A percentile compares a stretch with the other conserved stretches of the same genome.
Conservation (phyloP, 2,888 invertebrate genomes). For the Drosophila ezoana region DNA sequence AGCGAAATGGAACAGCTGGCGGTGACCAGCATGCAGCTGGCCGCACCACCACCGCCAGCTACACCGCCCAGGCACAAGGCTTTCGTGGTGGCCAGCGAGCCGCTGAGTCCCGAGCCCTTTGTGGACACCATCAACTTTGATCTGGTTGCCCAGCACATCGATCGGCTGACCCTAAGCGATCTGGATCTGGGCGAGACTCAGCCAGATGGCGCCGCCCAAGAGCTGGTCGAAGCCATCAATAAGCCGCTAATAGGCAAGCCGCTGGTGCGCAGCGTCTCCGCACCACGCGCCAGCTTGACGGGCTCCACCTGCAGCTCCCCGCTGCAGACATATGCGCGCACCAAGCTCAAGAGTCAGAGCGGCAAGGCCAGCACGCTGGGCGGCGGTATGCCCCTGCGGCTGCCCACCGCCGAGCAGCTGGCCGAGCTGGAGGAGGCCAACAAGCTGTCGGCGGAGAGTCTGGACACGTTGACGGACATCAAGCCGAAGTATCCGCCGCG, state of each 20-base stretch:
- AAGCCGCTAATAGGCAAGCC: constrained; percentile 79
- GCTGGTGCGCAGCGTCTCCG: constrained; percentile 73
- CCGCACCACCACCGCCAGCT: constrained; percentile 12
- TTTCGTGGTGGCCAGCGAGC: constrained; percentile 73
- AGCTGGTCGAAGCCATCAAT: constrained; percentile 74
- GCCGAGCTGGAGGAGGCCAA: constrained; percentile 80
- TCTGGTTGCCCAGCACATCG: constrained; percentile 70
- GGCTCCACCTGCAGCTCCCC: constrained; percentile 63
- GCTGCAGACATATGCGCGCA: constrained; percentile 82
- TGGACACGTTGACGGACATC: constrained; percentile 82
- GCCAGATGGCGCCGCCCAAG: constrained; percentile 12
- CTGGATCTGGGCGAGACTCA: constrained; percentile 31
- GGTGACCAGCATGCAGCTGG: constrained; percentile 56
- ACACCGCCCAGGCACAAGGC: constrained; percentile 58
- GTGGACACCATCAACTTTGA: constrained; percentile 75
- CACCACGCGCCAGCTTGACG: constrained; percentile 67
- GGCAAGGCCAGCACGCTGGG: constrained; percentile 75
- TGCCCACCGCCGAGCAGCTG: constrained; percentile 78
- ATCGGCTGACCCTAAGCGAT: constrained; percentile 64
- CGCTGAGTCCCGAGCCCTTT: constrained; percentile 63
- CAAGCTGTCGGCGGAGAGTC: constrained; percentile 82
- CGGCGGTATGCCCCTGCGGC: constrained; percentile 71
- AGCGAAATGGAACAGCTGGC: constrained; percentile 74
- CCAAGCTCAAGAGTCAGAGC: constrained; percentile 73
- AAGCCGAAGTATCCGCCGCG: constrained; percentile 80